Evolutionary conservation across 2,888 invertebrate genomes (phyloP), one percentile per base, ranked within the genome.

Genomic region (Chaetogeoica ovagalla): DNA sequence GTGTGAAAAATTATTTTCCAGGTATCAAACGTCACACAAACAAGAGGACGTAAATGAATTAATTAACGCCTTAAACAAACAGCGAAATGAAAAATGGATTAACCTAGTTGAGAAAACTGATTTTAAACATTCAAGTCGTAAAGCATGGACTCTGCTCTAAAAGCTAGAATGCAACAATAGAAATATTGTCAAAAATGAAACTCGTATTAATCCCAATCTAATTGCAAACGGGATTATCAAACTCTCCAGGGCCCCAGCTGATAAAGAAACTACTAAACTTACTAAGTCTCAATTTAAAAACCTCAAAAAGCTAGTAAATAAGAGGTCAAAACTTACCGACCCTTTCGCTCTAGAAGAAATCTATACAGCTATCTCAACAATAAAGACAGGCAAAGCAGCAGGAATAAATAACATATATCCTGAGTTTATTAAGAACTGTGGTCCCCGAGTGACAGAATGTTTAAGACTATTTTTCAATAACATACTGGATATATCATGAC

Each of bases 361-460:
- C 57, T 37, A n/a, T 70, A 15, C 37, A 70, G 39, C 70, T 8
- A 70, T 70, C 57, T 57, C n/a, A 5, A 39, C 15, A 37, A 59
- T 70, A 70, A 70, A 69, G 57, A 37, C 70, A 57, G 70, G 57
- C 57, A 70, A 70, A 70, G 57, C 21, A 37, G 69, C 57, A 70
- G 70, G 55, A 69, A 30, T 69, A 19, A 55, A 69, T 19, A 55
- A 69, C 55, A 69, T 55, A 19, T 69, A 69, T 11, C 55, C 69
- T 5, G 23, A 68, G 52, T 68, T 68, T 6, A 68, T 68, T 52
- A 52, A 68, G 52, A 21, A 68, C 52, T 52, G 19, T 69, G 69
- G 69, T 55, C 55, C 30, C 19, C 30, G 30, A 69, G 69, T 30
- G 19, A 69, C 55, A 69, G 69, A 23, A 30, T 69, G 55, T 55